Base-by-base conservation (phyloP, 2,113 vertebrate species). In the Brachypteracias leptosomus region DNA sequence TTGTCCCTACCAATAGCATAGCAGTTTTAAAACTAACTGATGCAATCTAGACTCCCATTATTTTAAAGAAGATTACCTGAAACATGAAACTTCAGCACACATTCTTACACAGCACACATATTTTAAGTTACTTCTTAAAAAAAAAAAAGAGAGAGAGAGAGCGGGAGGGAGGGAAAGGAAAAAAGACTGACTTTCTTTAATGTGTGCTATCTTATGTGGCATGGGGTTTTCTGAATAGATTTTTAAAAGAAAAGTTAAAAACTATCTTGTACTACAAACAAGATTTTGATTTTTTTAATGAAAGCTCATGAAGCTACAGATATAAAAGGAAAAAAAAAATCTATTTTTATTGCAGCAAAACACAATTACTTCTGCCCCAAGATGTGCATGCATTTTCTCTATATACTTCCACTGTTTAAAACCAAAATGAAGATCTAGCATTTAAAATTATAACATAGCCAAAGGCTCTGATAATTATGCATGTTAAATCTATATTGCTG, bases 31-130 rank as follows among this genome's bases (percentile, higher is more conserved):
- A 97, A 96, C 94, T 86, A 97, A 98, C 96, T 97, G 87, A 95
- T 95, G 94, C 94, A 83, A 94, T 96, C 94, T 89, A 71, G 70
- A 42, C 94, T 91, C 88, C 95, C 93, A 96, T 96, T 97, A 94
- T 94, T 97, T 96, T 94, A 95, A 96, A 93, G 91, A 94, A 95
- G 97, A 98, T 97, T 97, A 98, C 97, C 96, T 97, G 98, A 98
- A 98, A 98, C 82, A 96, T 93, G 97, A 98, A 95, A 98, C 97
- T 96, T 66, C 93, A 91, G 94, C 93, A 71, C 55, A 90, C 82
- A 57, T 89, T 88, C 95, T 87, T 95, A 82, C 79, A 77, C 87
- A 70, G 31, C 86, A 89, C 83, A 93, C 84, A 66, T 62, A 85
- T 73, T 93, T 90, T 63, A 85, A 59, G 86, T 57, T 84, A 80